These are phyloP conservation scores for Patiria pectinifera DNA, from an alignment of 53 echinoderm and acorn worm species.

Conservation along the genomic window DNA sequence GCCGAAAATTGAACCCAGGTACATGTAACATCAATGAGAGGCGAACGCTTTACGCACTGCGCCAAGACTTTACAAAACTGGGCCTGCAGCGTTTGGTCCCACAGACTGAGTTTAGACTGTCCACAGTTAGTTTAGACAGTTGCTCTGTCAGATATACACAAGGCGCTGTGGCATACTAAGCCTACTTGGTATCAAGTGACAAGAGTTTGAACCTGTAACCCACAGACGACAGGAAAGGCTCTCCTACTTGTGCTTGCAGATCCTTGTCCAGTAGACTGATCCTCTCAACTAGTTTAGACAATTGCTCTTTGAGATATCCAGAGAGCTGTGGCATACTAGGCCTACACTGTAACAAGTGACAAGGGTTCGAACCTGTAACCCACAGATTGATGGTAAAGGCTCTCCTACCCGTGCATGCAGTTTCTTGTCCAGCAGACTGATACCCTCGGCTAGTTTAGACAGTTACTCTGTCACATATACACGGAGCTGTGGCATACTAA, in stretches of 20 bases:
- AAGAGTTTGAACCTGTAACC: no score
- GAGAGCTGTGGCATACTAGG: no score
- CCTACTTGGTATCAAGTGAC: no score
- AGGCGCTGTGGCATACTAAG: no score
- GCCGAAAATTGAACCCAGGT: no score
- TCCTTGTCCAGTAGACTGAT: slow-evolving; percentile 95
- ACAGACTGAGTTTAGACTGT: slow-evolving; percentile 70
- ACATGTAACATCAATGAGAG: no score
- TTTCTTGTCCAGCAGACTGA: slow-evolving; percentile 92
- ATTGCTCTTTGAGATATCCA: slow-evolving; percentile 74
- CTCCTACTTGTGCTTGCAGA: slow-evolving; percentile 86
- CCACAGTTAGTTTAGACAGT: slow-evolving; percentile 84
- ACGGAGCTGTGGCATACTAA: no score
- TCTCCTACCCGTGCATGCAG: slow-evolving; percentile 86
- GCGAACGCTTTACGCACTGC: no score
- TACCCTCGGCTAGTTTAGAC: slow-evolving; percentile 91
- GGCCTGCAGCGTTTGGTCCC: slow-evolving; percentile 92
- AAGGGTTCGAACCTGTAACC: background rate
- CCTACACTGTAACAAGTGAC: no score
- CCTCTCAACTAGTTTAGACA: slow-evolving; percentile 90
- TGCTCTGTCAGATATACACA: slow-evolving; percentile 72
- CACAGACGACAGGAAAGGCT: background rate
- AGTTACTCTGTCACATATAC: slow-evolving; percentile 70
- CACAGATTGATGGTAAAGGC: background rate
- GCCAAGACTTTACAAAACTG: slow-evolving; percentile 63